phyloP scores from a whole-genome alignment of 1,140 invertebrate genomes.

The Lithobius niger region DNA sequence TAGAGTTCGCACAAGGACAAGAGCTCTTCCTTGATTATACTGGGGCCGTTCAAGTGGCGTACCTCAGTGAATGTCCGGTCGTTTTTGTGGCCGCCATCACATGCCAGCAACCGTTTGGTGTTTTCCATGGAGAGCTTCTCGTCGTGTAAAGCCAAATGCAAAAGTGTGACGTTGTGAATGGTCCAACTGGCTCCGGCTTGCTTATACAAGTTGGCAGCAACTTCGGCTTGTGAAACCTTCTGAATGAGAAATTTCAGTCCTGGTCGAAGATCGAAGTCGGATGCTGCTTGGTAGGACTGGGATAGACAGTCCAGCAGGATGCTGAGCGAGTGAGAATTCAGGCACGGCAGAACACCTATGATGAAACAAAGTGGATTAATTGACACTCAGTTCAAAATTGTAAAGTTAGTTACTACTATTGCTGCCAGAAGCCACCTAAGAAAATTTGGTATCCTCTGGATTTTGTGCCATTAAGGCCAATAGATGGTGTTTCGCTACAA shows the following conservation, averaged over 20 bases:
- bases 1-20: slow-evolving; percentile 45
- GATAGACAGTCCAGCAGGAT: slow-evolving; percentile 62
- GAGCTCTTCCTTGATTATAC: neutral
- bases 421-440: no score
- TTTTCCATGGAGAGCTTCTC: slow-evolving; percentile 45
- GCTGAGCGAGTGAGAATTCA: slow-evolving; percentile 42
- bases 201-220: slow-evolving; percentile 76
- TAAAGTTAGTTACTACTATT: no score
- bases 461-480: no score
- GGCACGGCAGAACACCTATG: slow-evolving; percentile 33
- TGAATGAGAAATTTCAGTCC: slow-evolving; percentile 85
- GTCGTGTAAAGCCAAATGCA: slow-evolving; percentile 59
- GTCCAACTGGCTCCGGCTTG: slow-evolving; percentile 84
- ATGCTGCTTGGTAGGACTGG: slow-evolving; percentile 59
- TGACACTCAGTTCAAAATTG: no score
- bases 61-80: slow-evolving; percentile 12
- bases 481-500: no score
- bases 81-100: slow-evolving; percentile 33
- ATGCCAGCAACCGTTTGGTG: slow-evolving; percentile 48
- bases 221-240: slow-evolving; percentile 74
- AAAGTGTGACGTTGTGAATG: slow-evolving; percentile 69
- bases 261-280: slow-evolving; percentile 74
- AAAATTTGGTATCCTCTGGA: no score
- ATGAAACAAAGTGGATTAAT: no score
- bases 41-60: neutral